Percentiles rank a stretch among this genome's conserved stretches.
Conservation (phyloP, 2,888 invertebrate species). For the Eubasilissa splendida region DNA sequence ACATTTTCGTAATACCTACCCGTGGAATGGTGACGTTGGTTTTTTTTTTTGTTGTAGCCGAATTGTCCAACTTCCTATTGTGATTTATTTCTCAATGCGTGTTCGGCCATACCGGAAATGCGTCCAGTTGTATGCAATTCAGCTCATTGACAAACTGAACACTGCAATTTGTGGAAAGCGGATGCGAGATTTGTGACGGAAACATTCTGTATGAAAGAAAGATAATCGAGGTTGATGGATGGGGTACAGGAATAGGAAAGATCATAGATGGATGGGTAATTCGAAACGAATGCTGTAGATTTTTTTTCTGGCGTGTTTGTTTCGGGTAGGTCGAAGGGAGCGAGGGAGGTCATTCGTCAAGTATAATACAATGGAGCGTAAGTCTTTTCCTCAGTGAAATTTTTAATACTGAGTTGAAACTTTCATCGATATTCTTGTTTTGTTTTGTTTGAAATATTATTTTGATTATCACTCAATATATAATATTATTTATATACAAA, state of each 20-base stretch:
- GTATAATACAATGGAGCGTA: slow-evolving; percentile 28
- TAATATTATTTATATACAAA: no score
- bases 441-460: no score
- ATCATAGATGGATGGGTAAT: background rate
- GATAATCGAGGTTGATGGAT: slow-evolving; percentile 54
- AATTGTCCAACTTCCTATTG: slow-evolving; percentile 51
- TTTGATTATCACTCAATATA: no score
- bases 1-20: slow-evolving; percentile 3
- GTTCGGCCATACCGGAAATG: slow-evolving; percentile 52
- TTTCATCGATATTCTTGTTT: no score
- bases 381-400: slow-evolving; percentile 6
- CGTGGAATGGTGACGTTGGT: slow-evolving; percentile 14
- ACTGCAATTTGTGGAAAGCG: slow-evolving; percentile 51
- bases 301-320: slow-evolving; percentile 18
- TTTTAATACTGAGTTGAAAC: no score
- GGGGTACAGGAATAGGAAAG: slow-evolving; percentile 33
- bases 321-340: slow-evolving; percentile 20
- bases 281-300: background rate
- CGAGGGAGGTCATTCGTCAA: slow-evolving; percentile 6
- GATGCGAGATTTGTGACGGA: slow-evolving; percentile 58
- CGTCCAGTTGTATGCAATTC: slow-evolving; percentile 51
- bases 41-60: slow-evolving; percentile 44
- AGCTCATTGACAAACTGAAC: slow-evolving; percentile 55
- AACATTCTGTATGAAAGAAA: slow-evolving; percentile 48
- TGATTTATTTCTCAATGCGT: slow-evolving; percentile 42